These are phyloP conservation scores for Henricia sp. DNA, from an alignment of 53 echinoderm and acorn worm genomes.

Conservation along the genomic window DNA sequence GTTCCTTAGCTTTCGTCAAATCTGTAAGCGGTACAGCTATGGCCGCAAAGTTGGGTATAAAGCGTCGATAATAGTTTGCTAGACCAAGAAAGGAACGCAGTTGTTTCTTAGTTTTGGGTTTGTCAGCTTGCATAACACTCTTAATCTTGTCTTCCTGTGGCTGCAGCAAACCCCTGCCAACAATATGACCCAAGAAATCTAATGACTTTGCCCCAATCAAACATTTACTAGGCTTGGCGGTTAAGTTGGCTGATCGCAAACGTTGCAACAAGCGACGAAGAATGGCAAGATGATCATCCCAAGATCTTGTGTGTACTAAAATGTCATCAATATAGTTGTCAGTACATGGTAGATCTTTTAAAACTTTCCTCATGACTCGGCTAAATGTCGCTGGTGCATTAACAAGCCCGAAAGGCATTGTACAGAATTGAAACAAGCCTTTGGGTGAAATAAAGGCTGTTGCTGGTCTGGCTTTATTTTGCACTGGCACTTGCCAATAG, in stretches of 20 bases:
- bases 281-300: slow-evolving; percentile 22
- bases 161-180: slow-evolving; percentile 26
- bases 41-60: slow-evolving; percentile 51
- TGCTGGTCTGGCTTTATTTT: slow-evolving; percentile 15
- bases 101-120: slow-evolving; percentile 35
- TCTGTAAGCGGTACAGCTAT: slow-evolving; percentile 35
- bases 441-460: slow-evolving; percentile 56
- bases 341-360: slow-evolving; percentile 17
- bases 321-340: slow-evolving; percentile 57
- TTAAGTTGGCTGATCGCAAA: slow-evolving; percentile 18
- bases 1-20: slow-evolving; percentile 11
- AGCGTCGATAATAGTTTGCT: slow-evolving; percentile 37
- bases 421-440: slow-evolving; percentile 53
- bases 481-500: slow-evolving; percentile 54
- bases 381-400: slow-evolving; percentile 63
- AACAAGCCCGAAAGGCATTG: slow-evolving; percentile 64
- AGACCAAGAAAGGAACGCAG: slow-evolving; percentile 45
- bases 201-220: not conserved
- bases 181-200: slow-evolving; percentile 48
- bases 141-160: slow-evolving; percentile 31
- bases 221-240: slow-evolving; percentile 50
- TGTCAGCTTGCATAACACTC: slow-evolving; percentile 34
- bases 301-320: slow-evolving; percentile 42
- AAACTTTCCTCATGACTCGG: slow-evolving; percentile 46
- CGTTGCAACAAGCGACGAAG: slow-evolving; percentile 11